Percentiles rank a stretch among this genome's conserved stretches.
These are phyloP conservation scores for Corythaixoides concolor DNA, from an alignment of 2,113 vertebrate species.

Conservation along the genomic window DNA sequence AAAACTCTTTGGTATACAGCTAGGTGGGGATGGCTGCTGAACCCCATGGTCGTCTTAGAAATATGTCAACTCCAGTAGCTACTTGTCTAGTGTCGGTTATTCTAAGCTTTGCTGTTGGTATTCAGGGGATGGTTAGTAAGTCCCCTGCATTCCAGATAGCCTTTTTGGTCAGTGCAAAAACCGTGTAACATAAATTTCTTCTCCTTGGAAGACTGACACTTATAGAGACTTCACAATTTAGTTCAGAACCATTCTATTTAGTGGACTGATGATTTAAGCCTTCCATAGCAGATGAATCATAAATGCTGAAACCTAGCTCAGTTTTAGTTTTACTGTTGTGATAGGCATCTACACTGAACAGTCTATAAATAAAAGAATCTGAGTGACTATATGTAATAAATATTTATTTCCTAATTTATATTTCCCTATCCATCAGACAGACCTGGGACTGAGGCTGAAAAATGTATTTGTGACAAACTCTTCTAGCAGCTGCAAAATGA, in stretches of 20 bases:
- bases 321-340: conserved; percentile 35
- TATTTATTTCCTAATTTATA: conserved; percentile 56
- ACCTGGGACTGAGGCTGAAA: conserved; percentile 12
- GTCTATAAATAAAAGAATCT: conserved; percentile 38
- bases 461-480: neutral
- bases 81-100: neutral
- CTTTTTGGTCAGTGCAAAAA: conserved; percentile 14
- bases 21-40: neutral
- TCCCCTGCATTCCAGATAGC: neutral
- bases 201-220: conserved; percentile 32
- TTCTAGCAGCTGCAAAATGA: conserved; percentile 6
- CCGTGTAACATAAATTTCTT: neutral
- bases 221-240: conserved; percentile 43
- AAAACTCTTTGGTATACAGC: neutral
- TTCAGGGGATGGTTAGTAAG: neutral
- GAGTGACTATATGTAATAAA: conserved; percentile 40
- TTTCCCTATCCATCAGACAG: conserved; percentile 15
- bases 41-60: neutral
- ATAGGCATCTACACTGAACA: conserved; percentile 14
- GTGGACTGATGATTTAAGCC: conserved; percentile 36
- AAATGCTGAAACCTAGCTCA: conserved; percentile 18
- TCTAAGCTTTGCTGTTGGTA: neutral
- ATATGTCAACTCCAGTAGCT: neutral
- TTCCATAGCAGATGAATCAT: conserved; percentile 14
- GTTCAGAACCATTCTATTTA: conserved; percentile 42